Evolutionary conservation across 2,797 vertebrate species (phyloP).

Genomic region (Characodon lateralis): DNA sequence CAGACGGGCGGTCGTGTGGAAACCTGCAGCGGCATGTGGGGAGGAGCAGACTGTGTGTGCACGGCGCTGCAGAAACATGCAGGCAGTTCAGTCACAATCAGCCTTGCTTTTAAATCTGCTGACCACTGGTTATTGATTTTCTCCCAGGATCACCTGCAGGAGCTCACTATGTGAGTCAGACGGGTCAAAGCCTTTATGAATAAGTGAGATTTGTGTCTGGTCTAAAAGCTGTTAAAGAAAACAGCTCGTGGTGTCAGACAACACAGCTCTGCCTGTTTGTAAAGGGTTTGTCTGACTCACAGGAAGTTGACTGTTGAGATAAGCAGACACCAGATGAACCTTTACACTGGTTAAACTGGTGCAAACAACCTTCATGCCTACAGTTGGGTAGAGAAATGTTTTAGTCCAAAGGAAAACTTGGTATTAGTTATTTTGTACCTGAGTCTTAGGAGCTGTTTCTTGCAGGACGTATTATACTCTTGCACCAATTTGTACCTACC

Average conservation of each 20-base stretch:
- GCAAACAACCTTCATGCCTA: not conserved
- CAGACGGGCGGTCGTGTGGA: constrained; percentile 25
- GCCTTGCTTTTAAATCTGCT: constrained; percentile 1
- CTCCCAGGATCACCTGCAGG: not conserved
- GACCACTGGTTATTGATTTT: not conserved
- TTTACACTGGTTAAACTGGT: not conserved
- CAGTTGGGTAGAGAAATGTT: not conserved
- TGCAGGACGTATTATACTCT: not conserved
- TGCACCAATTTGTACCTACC: too few relatives aligned
- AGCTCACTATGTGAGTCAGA: not conserved
- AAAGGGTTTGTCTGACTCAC: constrained; percentile 1
- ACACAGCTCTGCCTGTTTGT: not conserved
- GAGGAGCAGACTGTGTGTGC: constrained; percentile 13
- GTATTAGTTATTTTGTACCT: not conserved
- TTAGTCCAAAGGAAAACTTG: too few relatives aligned
- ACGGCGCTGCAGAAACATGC: not conserved
- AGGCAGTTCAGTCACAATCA: not conserved
- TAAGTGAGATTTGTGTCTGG: not conserved
- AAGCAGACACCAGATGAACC: not conserved
- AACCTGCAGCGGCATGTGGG: constrained; percentile 62
- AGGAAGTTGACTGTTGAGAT: constrained; percentile 8
- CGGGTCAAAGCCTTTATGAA: not conserved
- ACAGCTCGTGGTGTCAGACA: not conserved
- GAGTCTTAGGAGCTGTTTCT: not conserved
- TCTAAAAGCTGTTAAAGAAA: not conserved